Evolutionary conservation across 2,888 invertebrate species (phyloP).

Genomic region (Cephus rjabovi): DNA sequence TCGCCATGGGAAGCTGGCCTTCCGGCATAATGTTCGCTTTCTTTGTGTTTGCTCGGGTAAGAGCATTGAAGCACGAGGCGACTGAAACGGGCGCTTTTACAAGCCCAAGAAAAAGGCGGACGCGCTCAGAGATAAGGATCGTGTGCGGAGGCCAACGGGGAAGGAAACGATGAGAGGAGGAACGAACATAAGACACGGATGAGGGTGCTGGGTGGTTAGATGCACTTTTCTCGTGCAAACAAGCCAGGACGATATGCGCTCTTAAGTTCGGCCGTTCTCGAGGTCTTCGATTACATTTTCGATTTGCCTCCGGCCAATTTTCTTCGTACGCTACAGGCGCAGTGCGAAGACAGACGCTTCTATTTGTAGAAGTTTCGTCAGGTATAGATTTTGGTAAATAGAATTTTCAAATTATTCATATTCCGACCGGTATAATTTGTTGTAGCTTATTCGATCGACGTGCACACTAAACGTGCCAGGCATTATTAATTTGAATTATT

Average conservation of each 20-base stretch:
- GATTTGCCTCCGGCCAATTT: neutral
- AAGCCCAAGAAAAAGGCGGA: slow-evolving; percentile 12
- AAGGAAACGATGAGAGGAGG: neutral
- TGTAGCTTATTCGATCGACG: neutral
- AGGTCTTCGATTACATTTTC: neutral
- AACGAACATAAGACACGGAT: neutral
- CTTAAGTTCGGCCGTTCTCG: neutral
- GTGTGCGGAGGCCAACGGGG: neutral
- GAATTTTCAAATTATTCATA: neutral
- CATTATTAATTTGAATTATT: neutral
- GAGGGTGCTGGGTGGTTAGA: slow-evolving; percentile 25
- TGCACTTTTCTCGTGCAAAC: slow-evolving; percentile 41
- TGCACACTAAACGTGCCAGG: neutral
- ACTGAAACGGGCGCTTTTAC: slow-evolving; percentile 3
- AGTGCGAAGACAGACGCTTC: neutral
- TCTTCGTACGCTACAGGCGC: neutral
- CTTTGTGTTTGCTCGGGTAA: slow-evolving; percentile 1
- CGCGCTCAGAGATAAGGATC: slow-evolving; percentile 15
- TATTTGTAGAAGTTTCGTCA: neutral
- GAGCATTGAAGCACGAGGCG: slow-evolving; percentile 2
- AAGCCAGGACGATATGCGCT: slow-evolving; percentile 2
- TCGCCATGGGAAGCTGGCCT: neutral
- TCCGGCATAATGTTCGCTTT: slow-evolving; percentile 4
- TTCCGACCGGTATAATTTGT: neutral
- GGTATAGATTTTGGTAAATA: neutral